phyloP scores from a whole-genome alignment of 1,140 invertebrate species.

The Tetramorium parvispinum region DNA sequence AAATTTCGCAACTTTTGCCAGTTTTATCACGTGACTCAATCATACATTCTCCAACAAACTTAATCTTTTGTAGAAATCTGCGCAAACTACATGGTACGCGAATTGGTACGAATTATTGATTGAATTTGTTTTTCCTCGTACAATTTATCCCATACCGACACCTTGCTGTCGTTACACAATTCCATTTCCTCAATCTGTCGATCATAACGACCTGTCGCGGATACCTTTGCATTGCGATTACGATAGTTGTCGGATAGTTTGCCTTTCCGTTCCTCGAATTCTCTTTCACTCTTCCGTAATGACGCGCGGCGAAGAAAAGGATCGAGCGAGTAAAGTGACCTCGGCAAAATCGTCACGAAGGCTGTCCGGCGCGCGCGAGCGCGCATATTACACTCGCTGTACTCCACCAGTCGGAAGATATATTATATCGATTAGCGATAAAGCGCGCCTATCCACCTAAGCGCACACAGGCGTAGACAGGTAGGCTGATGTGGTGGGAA shows the following conservation, averaged over 20 bases:
- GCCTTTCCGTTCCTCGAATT: conserved; percentile 32
- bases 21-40: background rate
- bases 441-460: conserved; percentile 68
- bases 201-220: background rate
- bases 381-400: conserved; percentile 51
- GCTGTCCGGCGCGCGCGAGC: conserved; percentile 69
- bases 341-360: conserved; percentile 81
- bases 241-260: background rate
- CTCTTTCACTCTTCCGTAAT: conserved; percentile 27
- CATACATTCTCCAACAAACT: background rate
- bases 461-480: conserved; percentile 68
- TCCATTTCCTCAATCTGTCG: background rate
- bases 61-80: background rate
- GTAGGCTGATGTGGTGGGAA: conserved; percentile 69
- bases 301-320: conserved; percentile 26
- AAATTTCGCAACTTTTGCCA: background rate
- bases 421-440: conserved; percentile 78
- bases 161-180: too few species aligned
- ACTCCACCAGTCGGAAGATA: conserved; percentile 71
- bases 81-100: background rate
- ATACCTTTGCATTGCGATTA: conserved; percentile 13
- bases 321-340: conserved; percentile 64
- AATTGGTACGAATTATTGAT: background rate
- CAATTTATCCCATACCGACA: too few species aligned
- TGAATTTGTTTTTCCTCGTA: background rate